Conservation (phyloP, 2,888 invertebrate species). For the Drosophila trichaetosa region DNA sequence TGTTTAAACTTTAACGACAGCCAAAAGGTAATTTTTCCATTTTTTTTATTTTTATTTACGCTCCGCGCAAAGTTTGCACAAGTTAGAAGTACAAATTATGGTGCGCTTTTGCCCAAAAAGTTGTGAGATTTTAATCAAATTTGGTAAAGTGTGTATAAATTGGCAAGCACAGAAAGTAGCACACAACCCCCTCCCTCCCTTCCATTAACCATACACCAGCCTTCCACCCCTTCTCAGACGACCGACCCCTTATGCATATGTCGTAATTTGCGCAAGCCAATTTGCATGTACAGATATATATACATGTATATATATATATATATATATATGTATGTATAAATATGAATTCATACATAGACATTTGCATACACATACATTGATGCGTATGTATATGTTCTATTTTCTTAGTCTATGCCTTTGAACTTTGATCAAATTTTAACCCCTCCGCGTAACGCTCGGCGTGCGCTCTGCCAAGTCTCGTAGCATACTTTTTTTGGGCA, state of each 20-base stretch:
- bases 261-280: slow-evolving; percentile 73
- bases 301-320: neutral
- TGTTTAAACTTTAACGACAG: neutral
- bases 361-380: slow-evolving; percentile 2
- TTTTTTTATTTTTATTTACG: slow-evolving; percentile 20
- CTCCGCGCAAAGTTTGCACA: slow-evolving; percentile 51
- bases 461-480: slow-evolving; percentile 36
- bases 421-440: slow-evolving; percentile 77
- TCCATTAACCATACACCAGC: slow-evolving; percentile 7
- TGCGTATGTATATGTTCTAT: slow-evolving; percentile 10
- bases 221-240: neutral
- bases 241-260: slow-evolving; percentile 60
- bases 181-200: slow-evolving; percentile 14
- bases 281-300: slow-evolving; percentile 47
- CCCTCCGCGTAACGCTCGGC: slow-evolving; percentile 48
- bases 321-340: neutral
- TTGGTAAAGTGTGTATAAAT: slow-evolving; percentile 79
- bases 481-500: slow-evolving; percentile 35
- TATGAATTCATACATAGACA: slow-evolving; percentile 10
- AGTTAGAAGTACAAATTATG: slow-evolving; percentile 56
- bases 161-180: slow-evolving; percentile 58
- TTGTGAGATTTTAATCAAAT: slow-evolving; percentile 76
- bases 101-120: slow-evolving; percentile 38
- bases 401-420: slow-evolving; percentile 67
- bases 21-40: slow-evolving; percentile 1